These are phyloP conservation scores for Capromys pilorides DNA, from an alignment of 2,797 vertebrate genomes.

Conservation along the genomic window DNA sequence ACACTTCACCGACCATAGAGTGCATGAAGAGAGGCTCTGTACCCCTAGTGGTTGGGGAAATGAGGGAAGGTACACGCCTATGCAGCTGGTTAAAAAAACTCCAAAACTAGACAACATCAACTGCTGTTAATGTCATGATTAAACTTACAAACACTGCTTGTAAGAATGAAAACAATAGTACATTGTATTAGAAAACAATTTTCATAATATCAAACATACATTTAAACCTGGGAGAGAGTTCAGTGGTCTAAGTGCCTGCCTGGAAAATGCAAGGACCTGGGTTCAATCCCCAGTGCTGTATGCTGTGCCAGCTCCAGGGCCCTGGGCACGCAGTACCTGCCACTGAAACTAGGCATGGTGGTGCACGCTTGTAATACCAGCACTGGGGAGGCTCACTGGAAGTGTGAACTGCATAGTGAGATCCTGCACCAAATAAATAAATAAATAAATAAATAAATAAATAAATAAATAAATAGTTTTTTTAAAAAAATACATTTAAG, in stretches of 20 bases:
- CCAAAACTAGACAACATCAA: background rate
- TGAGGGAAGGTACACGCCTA: background rate
- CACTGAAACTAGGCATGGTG: too few species aligned
- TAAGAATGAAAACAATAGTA: background rate
- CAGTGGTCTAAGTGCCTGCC: too few species aligned
- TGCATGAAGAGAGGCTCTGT: fast-evolving
- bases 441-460: too few species aligned
- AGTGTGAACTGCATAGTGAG: too few species aligned
- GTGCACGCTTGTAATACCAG: too few species aligned
- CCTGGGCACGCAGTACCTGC: too few species aligned
- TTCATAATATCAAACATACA: background rate
- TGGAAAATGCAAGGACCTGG: too few species aligned
- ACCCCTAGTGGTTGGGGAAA: background rate
- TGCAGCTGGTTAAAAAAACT: background rate
- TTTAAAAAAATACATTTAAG: background rate
- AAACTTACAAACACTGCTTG: background rate
- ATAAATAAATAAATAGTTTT: too few species aligned
- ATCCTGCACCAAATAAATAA: too few species aligned
- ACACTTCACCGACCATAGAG: background rate
- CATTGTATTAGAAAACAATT: background rate
- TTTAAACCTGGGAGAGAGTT: background rate
- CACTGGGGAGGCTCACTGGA: too few species aligned
- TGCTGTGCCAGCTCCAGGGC: too few species aligned
- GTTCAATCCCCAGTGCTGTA: too few species aligned
- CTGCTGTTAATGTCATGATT: background rate